Base-by-base conservation (phyloP, 53 echinoderm and acorn worm genomes). In the Pentamera pediparva region DNA sequence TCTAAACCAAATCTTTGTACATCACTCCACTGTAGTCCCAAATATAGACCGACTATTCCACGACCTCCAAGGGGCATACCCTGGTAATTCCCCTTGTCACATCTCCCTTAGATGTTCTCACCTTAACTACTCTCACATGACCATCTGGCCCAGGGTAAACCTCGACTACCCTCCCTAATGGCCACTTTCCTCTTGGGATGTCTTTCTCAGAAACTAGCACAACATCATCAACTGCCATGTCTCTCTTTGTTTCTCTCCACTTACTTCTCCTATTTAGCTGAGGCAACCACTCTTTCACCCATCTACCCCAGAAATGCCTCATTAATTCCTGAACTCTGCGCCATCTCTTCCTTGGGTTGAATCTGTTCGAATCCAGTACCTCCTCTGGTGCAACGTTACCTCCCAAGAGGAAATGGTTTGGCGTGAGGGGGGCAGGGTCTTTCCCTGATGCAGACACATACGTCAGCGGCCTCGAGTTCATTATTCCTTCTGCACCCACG, bases 101-200 rank as follows among this genome's bases (percentile, higher is more conserved):
- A 9, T 73, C 73, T 29, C 74, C 54, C 33, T 53, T 74, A 3
- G 2, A 17, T 17, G 75, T 75, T 75, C 59, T 35, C 2, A 75
- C 39, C 24, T 75, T 75, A 38, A 35, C 75, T 35, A 75, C 75
- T 18, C 75, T 32, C 3, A 56, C 39, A 75, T 75, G 75, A n/a
- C 75, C 75, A 59, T 75, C 75, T 13, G 75, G 59, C 17, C 57
- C 37, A 0, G 36, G 57, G 24, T 15, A 75, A 15, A 75, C 41
- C 40, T 57, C 31, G 9, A 37, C 2, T 5, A 37, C 38, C 58
- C 59, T 57, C 0, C 75, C 41, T 11, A 75, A 35, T 5, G 70
- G 52, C 70, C 70, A 70, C 70, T 32, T 11, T 2, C 57, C 58
- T 3, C 38, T n/a, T 0, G 7, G 13, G 6, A 45, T 75, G 6